Evolutionary conservation across 2,797 vertebrate species (phyloP), one percentile per base, ranked within the genome.

Genomic region (Pampus argenteus): DNA sequence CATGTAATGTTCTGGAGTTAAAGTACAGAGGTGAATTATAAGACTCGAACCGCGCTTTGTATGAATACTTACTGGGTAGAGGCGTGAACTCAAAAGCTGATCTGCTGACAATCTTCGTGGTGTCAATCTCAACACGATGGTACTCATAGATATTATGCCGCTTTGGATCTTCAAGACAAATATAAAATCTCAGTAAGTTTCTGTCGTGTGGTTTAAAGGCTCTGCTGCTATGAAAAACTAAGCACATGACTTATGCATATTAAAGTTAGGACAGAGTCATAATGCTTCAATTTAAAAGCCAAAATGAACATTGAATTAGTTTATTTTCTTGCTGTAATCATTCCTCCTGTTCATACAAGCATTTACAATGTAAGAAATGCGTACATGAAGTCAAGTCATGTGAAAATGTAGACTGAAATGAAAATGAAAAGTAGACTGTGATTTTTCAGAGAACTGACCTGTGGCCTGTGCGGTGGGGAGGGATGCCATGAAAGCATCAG

Each of bases 131-230:
- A 79, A 98, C 96, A 0, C 97, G 95, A 44, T 99, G 97, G 34
- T 99, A 99, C 66, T 99, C 98, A 0, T 98, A 99, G 89, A 99
- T 98, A 0, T 95, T 96, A 18, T 93, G 89, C 1, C 88, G 94
- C 38, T 90, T 95, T 3, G 92, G 78, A 73, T 96, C 97, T 98
- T 72, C 23, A 78, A 76, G 42, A 74, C 45, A 81, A 64, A 72
- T 5, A 31, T 3, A 10, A 18, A 45, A 50, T 3, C 20, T 69
- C 6, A 52, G 42, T 17, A 11, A 25, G 20, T 42, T 42, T 28
- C 2, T n/a, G 20, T 42, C 38, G 6, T 17, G 38, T 17, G 15
- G 14, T 42, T 42, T 42, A 42, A 42, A 42, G 5, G 15, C 36
- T 38, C 4, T 8, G 4, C 29, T 31, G 29, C 29, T 31, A 8